Evolutionary conservation across 2,888 invertebrate species (phyloP), one percentile per base, ranked within the genome.

Genomic region (Zygaena filipendulae): DNA sequence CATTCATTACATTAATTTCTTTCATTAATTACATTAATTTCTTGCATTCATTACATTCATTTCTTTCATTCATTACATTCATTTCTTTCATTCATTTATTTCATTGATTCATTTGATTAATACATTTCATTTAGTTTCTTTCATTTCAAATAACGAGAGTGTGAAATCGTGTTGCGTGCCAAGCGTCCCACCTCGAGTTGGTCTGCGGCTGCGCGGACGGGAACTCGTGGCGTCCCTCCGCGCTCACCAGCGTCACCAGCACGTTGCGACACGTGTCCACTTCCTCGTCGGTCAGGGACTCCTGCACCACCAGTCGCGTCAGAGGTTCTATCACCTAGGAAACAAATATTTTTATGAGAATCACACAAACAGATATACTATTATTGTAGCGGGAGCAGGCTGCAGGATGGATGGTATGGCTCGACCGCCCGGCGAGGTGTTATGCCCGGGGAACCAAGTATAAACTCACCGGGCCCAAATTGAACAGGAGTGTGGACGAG

Each of bases 401-500:
- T 29, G 10, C 16, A 13, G 18, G 23, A n/a, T n/a, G n/a, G n/a
- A n/a, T n/a, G n/a, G n/a, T n/a, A n/a, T n/a, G n/a, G n/a, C n/a
- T n/a, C n/a, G n/a, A n/a, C n/a, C n/a, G n/a, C n/a, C n/a, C n/a
- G n/a, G n/a, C n/a, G n/a, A n/a, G n/a, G n/a, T n/a, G n/a, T n/a
- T n/a, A n/a, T n/a, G n/a, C n/a, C n/a, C n/a, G n/a, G n/a, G n/a
- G n/a, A n/a, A n/a, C n/a, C n/a, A n/a, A n/a, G n/a, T n/a, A n/a
- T n/a, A 23, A 12, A 61, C 80, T 74, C 55, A 88, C 88, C 45
- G 85, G 82, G 52, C 90, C 88, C 39, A 93, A 68, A 59, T 93
- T 94, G 48, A 91, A 95, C 54, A 96, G 87, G 14, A 95, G 83
- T 0, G 95, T 95, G 3, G 92, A 90, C 11, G 92, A 91, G 38